phyloP scores from a whole-genome alignment of 2,888 invertebrate genomes.

The Ctena decussata region DNA sequence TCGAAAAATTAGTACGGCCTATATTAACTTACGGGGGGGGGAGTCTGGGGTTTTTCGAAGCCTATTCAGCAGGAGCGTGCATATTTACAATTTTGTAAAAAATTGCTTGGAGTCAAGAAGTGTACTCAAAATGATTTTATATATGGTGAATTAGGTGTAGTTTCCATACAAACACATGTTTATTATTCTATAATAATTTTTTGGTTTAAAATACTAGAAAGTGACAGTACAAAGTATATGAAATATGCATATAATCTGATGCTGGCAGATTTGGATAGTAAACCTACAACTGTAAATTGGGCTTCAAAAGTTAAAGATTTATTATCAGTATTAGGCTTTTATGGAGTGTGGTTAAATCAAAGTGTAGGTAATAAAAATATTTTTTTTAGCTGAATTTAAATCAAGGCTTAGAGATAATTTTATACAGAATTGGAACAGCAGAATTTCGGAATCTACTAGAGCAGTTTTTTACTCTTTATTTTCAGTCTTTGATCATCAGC shows the following conservation, averaged over 20 bases:
- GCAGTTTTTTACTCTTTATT: too few relatives aligned
- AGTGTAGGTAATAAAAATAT: background rate
- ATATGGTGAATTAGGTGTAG: too few relatives aligned
- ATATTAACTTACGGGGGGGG: too few relatives aligned
- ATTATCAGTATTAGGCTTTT: background rate
- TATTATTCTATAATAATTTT: background rate
- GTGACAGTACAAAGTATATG: background rate
- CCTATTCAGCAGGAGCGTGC: too few relatives aligned
- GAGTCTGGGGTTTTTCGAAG: too few relatives aligned
- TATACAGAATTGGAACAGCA: background rate
- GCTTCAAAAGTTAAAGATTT: background rate
- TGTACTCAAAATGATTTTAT: background rate
- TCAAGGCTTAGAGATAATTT: background rate
- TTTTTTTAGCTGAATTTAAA: background rate
- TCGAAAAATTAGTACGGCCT: too few relatives aligned
- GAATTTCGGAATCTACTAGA: too few relatives aligned
- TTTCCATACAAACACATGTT: background rate
- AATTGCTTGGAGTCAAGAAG: background rate
- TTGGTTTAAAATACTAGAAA: background rate
- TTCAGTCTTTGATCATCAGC: too few relatives aligned
- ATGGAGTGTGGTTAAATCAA: background rate
- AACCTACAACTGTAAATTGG: background rate
- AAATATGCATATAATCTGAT: background rate
- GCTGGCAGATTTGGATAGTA: background rate
- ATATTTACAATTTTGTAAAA: too few relatives aligned